Percentiles rank a stretch among this genome's conserved stretches.
Evolutionary conservation across 2,888 invertebrate species (phyloP).

Genomic region (Thera britannica): DNA sequence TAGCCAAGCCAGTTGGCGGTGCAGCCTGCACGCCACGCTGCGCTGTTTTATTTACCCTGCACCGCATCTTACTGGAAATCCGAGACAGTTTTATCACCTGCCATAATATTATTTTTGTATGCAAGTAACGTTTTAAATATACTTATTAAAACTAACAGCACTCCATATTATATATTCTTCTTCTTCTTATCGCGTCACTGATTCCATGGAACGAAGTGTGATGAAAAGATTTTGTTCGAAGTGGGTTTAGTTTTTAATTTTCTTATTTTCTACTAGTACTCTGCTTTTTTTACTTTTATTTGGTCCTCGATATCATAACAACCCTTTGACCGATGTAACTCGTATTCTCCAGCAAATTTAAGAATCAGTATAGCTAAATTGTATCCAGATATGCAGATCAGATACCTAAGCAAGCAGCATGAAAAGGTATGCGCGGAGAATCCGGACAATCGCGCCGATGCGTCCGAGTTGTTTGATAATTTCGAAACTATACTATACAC

Average conservation of each 20-base stretch:
- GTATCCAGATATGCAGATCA: background rate
- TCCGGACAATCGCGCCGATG: background rate
- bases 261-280: no score
- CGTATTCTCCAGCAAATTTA: no score
- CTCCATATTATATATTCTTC: background rate
- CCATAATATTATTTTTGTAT: slow-evolving; percentile 20
- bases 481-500: no score
- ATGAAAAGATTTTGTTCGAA: no score
- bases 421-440: background rate
- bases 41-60: slow-evolving; percentile 64
- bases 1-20: slow-evolving; percentile 63
- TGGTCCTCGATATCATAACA: no score
- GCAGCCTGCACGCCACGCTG: slow-evolving; percentile 49
- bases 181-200: no score
- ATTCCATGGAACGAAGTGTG: no score
- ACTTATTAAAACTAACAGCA: slow-evolving; percentile 2
- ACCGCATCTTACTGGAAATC: slow-evolving; percentile 55
- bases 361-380: no score
- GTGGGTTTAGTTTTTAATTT: no score
- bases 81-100: slow-evolving; percentile 48
- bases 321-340: no score
- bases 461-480: background rate
- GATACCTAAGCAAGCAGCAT: background rate
- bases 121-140: slow-evolving; percentile 5
- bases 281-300: no score